Percentiles rank a stretch among this genome's conserved stretches.
These are phyloP conservation scores for Drosophila recens DNA, from an alignment of 2,888 invertebrate species.

Conservation along the genomic window DNA sequence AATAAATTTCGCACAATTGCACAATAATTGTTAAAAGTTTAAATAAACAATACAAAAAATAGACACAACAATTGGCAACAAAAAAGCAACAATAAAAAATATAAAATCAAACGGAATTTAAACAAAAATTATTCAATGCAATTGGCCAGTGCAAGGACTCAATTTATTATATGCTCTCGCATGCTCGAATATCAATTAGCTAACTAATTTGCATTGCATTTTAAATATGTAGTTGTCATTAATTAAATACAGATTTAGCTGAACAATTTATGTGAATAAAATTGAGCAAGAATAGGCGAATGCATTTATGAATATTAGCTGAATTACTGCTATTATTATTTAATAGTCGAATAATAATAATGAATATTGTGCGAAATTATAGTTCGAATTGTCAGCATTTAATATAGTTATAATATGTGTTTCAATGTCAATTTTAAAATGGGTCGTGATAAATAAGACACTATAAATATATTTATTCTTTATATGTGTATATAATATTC, in stretches of 20 bases:
- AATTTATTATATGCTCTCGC: conserved; percentile 31
- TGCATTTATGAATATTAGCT: conserved; percentile 12
- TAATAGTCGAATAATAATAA: not conserved
- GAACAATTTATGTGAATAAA: conserved; percentile 15
- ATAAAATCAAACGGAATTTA: not conserved
- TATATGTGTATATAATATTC: no score
- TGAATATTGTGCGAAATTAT: not conserved
- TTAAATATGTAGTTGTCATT: conserved; percentile 18
- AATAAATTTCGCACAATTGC: conserved; percentile 82
- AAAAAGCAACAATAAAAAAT: not conserved
- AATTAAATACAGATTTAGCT: conserved; percentile 13
- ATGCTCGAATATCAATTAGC: conserved; percentile 52
- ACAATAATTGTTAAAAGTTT: conserved; percentile 83
- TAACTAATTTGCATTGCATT: conserved; percentile 15
- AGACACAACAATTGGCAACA: conserved; percentile 45
- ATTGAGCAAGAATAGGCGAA: not conserved
- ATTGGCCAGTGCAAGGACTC: conserved; percentile 12
- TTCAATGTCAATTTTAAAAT: not conserved
- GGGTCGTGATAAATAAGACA: no score
- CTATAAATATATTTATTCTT: no score
- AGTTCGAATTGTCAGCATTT: conserved; percentile 2
- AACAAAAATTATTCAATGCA: conserved; percentile 9
- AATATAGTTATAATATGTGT: not conserved
- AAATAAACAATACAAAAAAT: conserved; percentile 71
- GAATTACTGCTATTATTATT: not conserved